Conservation (phyloP, 2,797 vertebrate genomes). For the Thamnophis elegans region DNA sequence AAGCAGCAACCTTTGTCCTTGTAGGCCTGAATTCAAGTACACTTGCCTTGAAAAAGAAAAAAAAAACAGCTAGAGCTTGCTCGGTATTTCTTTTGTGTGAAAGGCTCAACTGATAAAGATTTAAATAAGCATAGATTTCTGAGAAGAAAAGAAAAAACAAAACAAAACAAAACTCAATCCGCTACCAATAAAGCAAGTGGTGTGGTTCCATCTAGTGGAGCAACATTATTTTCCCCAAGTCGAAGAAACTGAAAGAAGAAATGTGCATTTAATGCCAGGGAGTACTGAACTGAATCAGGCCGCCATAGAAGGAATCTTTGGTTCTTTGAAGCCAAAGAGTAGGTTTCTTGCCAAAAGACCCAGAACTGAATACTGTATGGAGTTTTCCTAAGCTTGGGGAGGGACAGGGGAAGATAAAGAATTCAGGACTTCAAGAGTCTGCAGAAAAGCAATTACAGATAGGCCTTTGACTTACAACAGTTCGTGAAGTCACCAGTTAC, state of each 20-base stretch:
- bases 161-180: not conserved
- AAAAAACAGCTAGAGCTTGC: not conserved
- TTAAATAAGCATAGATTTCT: slow-evolving; percentile 11
- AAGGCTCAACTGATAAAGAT: slow-evolving; percentile 28
- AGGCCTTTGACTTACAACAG: not conserved
- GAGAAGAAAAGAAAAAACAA: not conserved
- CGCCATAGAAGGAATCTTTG: not conserved
- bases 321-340: not conserved
- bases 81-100: not conserved
- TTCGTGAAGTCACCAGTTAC: not conserved
- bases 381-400: not conserved
- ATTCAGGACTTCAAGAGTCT: not conserved
- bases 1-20: slow-evolving; percentile 2
- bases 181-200: not conserved
- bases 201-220: slow-evolving; percentile 53
- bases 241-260: not conserved
- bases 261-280: not conserved
- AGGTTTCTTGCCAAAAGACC: not conserved
- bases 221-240: not conserved
- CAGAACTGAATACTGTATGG: not conserved
- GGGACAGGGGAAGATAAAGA: not conserved
- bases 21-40: not conserved
- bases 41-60: not conserved
- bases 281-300: not conserved
- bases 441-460: not conserved